A percentile compares a stretch with the other conserved stretches of the same genome.
phyloP scores from a whole-genome alignment of 2,113 vertebrate species.

The Heterocephalus glaber region DNA sequence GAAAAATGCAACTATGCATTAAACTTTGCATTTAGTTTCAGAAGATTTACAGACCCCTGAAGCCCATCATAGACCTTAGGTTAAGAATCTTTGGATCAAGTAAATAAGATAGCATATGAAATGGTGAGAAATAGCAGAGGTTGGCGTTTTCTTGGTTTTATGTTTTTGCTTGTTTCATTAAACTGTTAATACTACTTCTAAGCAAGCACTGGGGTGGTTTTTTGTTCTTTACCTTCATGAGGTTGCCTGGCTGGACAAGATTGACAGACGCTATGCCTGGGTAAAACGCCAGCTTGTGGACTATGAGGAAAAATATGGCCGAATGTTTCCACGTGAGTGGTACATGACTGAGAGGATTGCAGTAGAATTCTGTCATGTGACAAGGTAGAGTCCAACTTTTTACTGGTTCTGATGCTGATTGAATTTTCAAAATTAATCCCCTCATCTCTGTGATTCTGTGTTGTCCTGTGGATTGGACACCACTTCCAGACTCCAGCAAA shows the following conservation, averaged over 20 bases:
- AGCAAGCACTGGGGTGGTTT: background rate
- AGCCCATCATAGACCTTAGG: background rate
- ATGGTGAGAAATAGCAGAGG: background rate
- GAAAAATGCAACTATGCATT: background rate
- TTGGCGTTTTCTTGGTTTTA: constrained; percentile 1
- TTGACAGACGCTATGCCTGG: constrained; percentile 96
- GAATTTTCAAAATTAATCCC: background rate
- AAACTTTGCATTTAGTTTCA: constrained; percentile 18
- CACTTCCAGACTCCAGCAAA: background rate
- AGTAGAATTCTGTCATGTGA: constrained; percentile 97
- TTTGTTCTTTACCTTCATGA: constrained; percentile 71
- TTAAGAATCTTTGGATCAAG: constrained; percentile 25
- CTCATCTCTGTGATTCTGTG: background rate
- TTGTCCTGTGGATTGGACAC: background rate
- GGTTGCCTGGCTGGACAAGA: constrained; percentile 99
- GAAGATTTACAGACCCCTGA: background rate
- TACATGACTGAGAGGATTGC: constrained; percentile 97
- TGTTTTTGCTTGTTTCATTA: constrained; percentile 42
- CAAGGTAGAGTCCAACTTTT: constrained; percentile 86
- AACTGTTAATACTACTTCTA: background rate
- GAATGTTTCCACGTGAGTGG: constrained; percentile 98
- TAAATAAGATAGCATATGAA: background rate
- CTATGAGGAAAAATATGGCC: constrained; percentile 97
- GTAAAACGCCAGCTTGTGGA: constrained; percentile 98
- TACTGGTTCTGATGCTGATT: background rate